Evolutionary conservation across 2,797 vertebrate genomes (phyloP).

Genomic region (Lepus oiostolus): DNA sequence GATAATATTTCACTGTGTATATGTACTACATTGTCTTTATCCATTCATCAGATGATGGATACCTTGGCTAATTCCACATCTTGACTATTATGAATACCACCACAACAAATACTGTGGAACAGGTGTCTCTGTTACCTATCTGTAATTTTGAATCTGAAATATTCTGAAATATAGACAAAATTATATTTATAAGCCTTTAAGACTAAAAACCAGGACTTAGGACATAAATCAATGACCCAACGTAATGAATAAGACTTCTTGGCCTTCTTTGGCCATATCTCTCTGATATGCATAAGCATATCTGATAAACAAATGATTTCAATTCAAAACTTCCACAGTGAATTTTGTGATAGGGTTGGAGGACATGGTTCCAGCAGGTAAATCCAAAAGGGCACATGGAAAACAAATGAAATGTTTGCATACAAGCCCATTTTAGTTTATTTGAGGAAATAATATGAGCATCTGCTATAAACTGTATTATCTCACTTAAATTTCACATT

Average conservation of each 20-base stretch:
- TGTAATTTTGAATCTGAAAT: conserved; percentile 1
- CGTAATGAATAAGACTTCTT: background rate
- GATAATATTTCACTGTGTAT: too few relatives aligned
- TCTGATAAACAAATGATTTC: background rate
- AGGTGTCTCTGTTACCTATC: background rate
- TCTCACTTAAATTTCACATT: background rate
- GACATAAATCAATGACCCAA: background rate
- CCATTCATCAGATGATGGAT: too few relatives aligned
- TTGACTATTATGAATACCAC: too few relatives aligned
- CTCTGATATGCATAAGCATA: background rate
- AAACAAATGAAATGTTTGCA: background rate
- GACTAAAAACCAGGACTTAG: background rate
- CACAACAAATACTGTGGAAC: too few relatives aligned
- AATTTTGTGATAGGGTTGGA: background rate
- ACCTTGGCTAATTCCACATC: too few relatives aligned
- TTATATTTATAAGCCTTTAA: background rate
- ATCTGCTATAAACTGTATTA: background rate
- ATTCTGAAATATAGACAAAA: background rate
- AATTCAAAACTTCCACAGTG: background rate
- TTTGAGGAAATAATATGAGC: background rate
- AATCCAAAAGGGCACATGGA: background rate
- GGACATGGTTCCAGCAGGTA: background rate
- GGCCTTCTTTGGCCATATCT: background rate
- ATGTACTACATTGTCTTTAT: too few relatives aligned
- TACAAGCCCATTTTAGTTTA: background rate